Evolutionary conservation across 2,888 invertebrate genomes (phyloP).

Genomic region (Xylota segnis): DNA sequence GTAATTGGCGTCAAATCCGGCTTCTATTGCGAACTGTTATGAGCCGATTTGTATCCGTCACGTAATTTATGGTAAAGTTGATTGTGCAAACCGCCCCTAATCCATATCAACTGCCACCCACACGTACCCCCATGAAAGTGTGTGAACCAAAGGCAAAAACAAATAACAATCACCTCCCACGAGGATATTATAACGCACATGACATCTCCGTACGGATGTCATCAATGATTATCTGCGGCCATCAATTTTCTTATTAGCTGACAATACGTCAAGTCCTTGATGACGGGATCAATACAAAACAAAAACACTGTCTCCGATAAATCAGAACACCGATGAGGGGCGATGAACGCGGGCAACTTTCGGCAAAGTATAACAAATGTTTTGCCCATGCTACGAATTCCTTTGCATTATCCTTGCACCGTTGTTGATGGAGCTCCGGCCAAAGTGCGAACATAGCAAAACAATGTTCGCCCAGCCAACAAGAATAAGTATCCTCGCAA

Average conservation of each 20-base stretch:
- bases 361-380: slow-evolving; percentile 67
- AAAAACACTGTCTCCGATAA: slow-evolving; percentile 48
- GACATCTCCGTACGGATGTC: slow-evolving; percentile 32
- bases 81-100: too few species aligned
- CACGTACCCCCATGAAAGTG: too few species aligned
- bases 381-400: slow-evolving; percentile 64
- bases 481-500: slow-evolving; percentile 15
- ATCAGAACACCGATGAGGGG: slow-evolving; percentile 44
- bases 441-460: slow-evolving; percentile 70
- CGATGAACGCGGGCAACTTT: slow-evolving; percentile 25
- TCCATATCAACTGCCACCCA: too few species aligned
- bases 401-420: slow-evolving; percentile 57
- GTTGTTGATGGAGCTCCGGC: slow-evolving; percentile 16
- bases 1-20: too few species aligned
- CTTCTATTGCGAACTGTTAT: too few species aligned
- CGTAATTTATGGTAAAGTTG: too few species aligned
- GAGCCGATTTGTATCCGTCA: too few species aligned
- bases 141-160: neutral
- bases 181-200: neutral
- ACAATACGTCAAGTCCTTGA: slow-evolving; percentile 59
- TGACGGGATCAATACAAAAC: slow-evolving; percentile 18
- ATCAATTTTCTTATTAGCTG: slow-evolving; percentile 60
- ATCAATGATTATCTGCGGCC: slow-evolving; percentile 35
- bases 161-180: slow-evolving; percentile 14
- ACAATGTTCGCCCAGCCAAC: slow-evolving; percentile 50